Evolutionary conservation across 2,888 invertebrate genomes (phyloP).

Genomic region (Blastobasis adustella): DNA sequence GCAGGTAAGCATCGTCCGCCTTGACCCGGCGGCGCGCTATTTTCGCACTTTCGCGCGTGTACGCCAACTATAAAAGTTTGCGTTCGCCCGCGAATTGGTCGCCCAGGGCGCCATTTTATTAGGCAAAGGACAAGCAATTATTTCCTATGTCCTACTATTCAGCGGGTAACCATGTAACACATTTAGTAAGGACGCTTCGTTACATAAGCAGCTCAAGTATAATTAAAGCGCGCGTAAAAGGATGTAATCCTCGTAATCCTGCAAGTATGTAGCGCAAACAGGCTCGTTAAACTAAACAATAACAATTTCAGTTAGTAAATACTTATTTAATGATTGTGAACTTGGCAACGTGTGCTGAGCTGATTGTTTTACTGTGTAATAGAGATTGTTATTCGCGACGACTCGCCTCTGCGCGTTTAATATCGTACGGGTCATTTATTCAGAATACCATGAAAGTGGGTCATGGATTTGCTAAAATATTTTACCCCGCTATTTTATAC

Average conservation of each 20-base stretch:
- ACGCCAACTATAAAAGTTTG: slow-evolving; percentile 11
- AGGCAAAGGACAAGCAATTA: too few relatives aligned
- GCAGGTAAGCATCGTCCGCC: slow-evolving; percentile 19
- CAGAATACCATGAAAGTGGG: slow-evolving; percentile 25
- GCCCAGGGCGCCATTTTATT: too few relatives aligned
- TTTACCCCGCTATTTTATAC: not conserved
- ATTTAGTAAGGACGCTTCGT: too few relatives aligned
- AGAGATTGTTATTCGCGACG: slow-evolving; percentile 23
- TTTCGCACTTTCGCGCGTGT: slow-evolving; percentile 22
- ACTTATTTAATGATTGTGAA: slow-evolving; percentile 28
- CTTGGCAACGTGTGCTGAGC: slow-evolving; percentile 31
- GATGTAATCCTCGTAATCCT: too few relatives aligned
- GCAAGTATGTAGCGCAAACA: too few relatives aligned
- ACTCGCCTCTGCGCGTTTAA: slow-evolving; percentile 18
- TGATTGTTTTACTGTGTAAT: slow-evolving; percentile 31
- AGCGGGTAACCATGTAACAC: too few relatives aligned
- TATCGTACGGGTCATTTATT: slow-evolving; percentile 34
- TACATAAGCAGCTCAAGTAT: too few relatives aligned
- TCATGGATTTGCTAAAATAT: slow-evolving; percentile 21
- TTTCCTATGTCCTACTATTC: too few relatives aligned
- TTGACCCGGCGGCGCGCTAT: slow-evolving; percentile 25
- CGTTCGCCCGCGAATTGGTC: not conserved
- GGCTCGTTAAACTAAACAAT: slow-evolving; percentile 4
- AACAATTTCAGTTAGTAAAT: slow-evolving; percentile 23
- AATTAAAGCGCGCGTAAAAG: too few relatives aligned